These are phyloP conservation scores for Chrysina gloriosa DNA, from an alignment of 2,888 invertebrate species.

Conservation along the genomic window DNA sequence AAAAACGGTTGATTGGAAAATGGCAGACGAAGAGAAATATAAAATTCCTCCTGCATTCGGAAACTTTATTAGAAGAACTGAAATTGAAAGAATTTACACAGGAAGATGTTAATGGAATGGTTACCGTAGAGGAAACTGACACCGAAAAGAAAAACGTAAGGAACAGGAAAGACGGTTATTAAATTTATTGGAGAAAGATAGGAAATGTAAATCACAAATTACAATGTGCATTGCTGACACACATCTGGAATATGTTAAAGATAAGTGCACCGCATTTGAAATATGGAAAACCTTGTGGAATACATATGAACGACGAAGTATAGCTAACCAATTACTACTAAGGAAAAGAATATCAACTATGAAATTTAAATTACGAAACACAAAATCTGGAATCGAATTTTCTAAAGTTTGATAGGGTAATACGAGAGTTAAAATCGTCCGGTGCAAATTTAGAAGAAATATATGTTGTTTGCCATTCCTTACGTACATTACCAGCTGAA, in stretches of 20 bases:
- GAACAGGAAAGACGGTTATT: background rate
- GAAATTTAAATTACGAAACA: constrained; percentile 21
- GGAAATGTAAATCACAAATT: background rate
- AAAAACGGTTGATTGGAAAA: no score
- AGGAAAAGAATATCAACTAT: constrained; percentile 25
- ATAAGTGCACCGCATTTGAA: background rate
- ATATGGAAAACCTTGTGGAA: background rate
- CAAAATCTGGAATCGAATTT: constrained; percentile 51
- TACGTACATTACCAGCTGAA: constrained; percentile 47
- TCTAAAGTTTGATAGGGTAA: constrained; percentile 55
- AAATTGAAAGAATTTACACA: background rate
- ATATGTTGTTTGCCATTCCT: constrained; percentile 54
- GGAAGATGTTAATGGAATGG: no score
- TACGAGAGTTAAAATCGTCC: constrained; percentile 56
- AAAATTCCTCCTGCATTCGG: background rate
- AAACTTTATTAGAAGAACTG: background rate
- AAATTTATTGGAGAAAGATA: background rate
- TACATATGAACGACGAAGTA: background rate
- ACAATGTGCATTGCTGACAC: background rate
- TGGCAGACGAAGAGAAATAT: no score
- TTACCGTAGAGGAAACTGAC: no score
- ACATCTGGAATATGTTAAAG: constrained; percentile 9
- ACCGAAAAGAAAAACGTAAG: no score
- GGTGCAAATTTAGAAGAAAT: constrained; percentile 58
- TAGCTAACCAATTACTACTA: background rate